Conservation (phyloP, 2,888 invertebrate species). For the Harpalus rubripes region DNA sequence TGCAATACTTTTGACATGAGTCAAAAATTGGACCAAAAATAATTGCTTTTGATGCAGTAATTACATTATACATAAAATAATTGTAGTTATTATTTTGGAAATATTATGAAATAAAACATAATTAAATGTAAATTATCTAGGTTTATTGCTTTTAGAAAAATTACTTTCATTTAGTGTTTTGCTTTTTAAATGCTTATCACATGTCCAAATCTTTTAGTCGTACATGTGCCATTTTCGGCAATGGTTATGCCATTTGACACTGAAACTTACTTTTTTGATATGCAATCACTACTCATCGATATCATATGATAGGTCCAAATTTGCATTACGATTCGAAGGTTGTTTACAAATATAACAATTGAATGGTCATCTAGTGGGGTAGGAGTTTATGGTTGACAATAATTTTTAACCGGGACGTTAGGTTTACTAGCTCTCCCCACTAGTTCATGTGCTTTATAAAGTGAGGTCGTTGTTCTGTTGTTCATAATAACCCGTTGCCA, state of each 20-base stretch:
- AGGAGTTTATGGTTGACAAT: constrained; percentile 23
- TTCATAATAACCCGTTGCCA: constrained; percentile 57
- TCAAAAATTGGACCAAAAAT: too few species aligned
- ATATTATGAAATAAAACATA: background rate
- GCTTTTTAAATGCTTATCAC: constrained; percentile 7
- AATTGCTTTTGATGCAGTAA: too few species aligned
- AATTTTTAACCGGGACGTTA: constrained; percentile 49
- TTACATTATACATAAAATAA: too few species aligned
- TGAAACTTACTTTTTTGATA: constrained; percentile 22
- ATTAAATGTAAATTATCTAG: background rate
- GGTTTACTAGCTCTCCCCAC: constrained; percentile 54
- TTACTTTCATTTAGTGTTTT: background rate
- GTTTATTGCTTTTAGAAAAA: background rate
- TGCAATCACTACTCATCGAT: background rate
- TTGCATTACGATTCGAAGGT: constrained; percentile 44
- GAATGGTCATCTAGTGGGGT: constrained; percentile 11
- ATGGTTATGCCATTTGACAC: constrained; percentile 37
- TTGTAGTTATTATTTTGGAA: background rate
- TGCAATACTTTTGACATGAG: too few species aligned
- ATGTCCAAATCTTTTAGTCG: constrained; percentile 5
- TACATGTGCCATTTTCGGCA: constrained; percentile 27
- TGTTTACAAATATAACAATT: constrained; percentile 17
- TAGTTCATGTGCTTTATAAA: constrained; percentile 61
- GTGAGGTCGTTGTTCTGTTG: constrained; percentile 65
- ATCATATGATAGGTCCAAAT: constrained; percentile 46